phyloP scores from a whole-genome alignment of 2,113 vertebrate species.

The Sebastes schlegelii region DNA sequence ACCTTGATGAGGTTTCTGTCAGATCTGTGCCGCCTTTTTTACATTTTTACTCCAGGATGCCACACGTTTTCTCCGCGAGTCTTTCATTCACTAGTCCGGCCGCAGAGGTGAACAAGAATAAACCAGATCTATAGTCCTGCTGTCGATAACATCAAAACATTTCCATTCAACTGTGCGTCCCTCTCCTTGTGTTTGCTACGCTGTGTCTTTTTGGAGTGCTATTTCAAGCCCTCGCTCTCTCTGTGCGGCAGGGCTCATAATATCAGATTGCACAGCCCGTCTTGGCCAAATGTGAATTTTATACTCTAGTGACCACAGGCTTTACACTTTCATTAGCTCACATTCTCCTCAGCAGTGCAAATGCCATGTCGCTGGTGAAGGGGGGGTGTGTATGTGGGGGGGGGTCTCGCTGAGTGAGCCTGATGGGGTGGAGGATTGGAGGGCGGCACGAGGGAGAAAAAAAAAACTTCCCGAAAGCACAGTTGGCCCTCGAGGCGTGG shows the following conservation, averaged over 20 bases:
- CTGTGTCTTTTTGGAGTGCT: slow-evolving; percentile 53
- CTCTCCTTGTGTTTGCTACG: slow-evolving; percentile 28
- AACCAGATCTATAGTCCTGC: neutral
- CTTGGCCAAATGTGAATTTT: slow-evolving; percentile 88
- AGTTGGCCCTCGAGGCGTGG: slow-evolving; percentile 1
- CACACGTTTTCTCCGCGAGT: neutral
- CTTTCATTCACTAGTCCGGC: slow-evolving; percentile 12
- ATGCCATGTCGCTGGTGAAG: slow-evolving; percentile 80
- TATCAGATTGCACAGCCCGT: slow-evolving; percentile 86
- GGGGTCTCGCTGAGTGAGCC: slow-evolving; percentile 70
- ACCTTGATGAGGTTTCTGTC: slow-evolving; percentile 12
- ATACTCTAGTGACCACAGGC: slow-evolving; percentile 87
- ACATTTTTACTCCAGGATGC: slow-evolving; percentile 8
- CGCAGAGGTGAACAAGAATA: neutral
- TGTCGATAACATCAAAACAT: neutral
- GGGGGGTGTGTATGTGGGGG: slow-evolving; percentile 11
- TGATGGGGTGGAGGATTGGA: slow-evolving; percentile 64
- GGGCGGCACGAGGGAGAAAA: slow-evolving; percentile 15
- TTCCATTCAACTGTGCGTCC: neutral
- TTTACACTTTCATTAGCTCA: slow-evolving; percentile 90
- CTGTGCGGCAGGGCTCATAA: slow-evolving; percentile 78
- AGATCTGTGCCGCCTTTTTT: slow-evolving; percentile 6
- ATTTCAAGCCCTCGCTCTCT: slow-evolving; percentile 52
- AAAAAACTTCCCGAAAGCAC: slow-evolving; percentile 50
- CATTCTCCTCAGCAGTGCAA: slow-evolving; percentile 86